These are phyloP conservation scores for Epinotia brunnichana DNA, from an alignment of 2,888 invertebrate species.

Conservation along the genomic window DNA sequence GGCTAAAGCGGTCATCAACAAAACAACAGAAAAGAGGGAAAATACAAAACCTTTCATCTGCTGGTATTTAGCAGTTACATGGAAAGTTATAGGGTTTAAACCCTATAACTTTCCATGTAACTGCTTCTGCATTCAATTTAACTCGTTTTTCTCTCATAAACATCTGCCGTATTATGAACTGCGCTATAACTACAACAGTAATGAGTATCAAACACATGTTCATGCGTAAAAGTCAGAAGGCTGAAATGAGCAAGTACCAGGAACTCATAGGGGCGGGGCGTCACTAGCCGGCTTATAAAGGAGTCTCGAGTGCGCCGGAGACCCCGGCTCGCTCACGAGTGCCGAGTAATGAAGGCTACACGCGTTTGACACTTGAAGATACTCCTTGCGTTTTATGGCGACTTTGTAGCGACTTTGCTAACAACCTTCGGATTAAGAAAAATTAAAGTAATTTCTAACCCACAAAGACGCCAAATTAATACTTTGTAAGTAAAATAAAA, in stretches of 20 bases:
- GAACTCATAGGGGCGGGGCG: conserved; percentile 54
- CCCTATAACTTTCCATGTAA: conserved; percentile 10
- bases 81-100: too few species aligned
- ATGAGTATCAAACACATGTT: conserved; percentile 28
- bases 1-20: too few species aligned
- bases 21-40: background rate
- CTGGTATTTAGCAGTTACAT: background rate
- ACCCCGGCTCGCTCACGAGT: conserved; percentile 52
- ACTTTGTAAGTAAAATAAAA: conserved; percentile 21
- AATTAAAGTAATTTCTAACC: background rate
- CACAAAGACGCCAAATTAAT: background rate
- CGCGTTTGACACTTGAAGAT: conserved; percentile 50
- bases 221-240: conserved; percentile 45
- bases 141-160: conserved; percentile 10
- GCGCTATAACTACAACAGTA: conserved; percentile 19
- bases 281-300: conserved; percentile 61
- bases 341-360: conserved; percentile 55
- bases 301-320: conserved; percentile 60
- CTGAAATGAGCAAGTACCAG: conserved; percentile 55
- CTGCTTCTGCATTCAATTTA: conserved; percentile 3
- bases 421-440: conserved; percentile 43
- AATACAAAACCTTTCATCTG: conserved; percentile 1
- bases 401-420: conserved; percentile 50
- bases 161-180: conserved; percentile 9
- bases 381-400: conserved; percentile 46